phyloP scores from a whole-genome alignment of 2,888 invertebrate species.

The Parnassius mnemosyne region DNA sequence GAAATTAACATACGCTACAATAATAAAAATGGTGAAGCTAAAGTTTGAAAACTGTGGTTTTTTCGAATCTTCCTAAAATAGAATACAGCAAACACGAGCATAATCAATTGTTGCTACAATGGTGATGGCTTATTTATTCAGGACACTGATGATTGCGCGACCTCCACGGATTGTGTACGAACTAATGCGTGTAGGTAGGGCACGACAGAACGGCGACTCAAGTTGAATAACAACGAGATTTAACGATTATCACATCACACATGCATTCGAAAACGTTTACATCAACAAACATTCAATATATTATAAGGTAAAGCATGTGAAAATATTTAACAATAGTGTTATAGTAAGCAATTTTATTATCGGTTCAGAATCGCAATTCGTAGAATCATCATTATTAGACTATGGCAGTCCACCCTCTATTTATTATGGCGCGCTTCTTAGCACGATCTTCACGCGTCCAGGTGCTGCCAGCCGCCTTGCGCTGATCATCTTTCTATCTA shows the following conservation, averaged over 20 bases:
- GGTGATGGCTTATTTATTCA: conserved; percentile 48
- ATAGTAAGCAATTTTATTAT: too few species aligned
- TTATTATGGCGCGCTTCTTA: too few species aligned
- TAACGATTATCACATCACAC: conserved; percentile 32
- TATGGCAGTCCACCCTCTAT: too few species aligned
- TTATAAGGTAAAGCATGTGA: not conserved
- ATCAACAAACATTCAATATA: conserved; percentile 2
- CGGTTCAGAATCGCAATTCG: too few species aligned
- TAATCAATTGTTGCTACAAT: conserved; percentile 8
- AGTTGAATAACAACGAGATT: conserved; percentile 43
- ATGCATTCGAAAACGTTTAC: conserved; percentile 10
- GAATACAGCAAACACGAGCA: not conserved
- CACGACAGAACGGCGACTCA: conserved; percentile 38
- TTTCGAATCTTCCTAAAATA: not conserved
- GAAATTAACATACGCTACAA: too few species aligned
- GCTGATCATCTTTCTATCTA: too few species aligned
- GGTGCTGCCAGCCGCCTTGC: too few species aligned
- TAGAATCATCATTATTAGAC: too few species aligned
- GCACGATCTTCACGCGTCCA: too few species aligned
- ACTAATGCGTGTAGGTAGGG: conserved; percentile 36
- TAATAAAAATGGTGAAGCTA: too few species aligned
- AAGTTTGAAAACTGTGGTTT: too few species aligned
- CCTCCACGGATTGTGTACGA: conserved; percentile 42
- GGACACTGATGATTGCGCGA: conserved; percentile 45
- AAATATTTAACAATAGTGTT: not conserved